A percentile compares a stretch with the other conserved stretches of the same genome.
These are phyloP conservation scores for Nomada fabriciana DNA, from an alignment of 2,888 invertebrate genomes.

Conservation along the genomic window DNA sequence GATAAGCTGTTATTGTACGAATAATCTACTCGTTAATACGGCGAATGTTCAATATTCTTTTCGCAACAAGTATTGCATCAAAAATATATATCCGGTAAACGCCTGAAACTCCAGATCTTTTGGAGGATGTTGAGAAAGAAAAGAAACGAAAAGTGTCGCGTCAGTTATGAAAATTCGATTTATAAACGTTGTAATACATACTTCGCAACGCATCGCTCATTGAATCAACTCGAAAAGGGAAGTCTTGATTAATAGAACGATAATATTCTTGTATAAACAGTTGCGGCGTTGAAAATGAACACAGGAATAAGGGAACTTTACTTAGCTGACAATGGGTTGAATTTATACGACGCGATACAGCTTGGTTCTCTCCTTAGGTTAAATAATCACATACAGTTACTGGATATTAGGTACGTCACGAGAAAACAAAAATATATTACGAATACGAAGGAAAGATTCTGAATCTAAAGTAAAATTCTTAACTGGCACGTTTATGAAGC, in stretches of 20 bases:
- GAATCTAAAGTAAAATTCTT: too few species aligned
- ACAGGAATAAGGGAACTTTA: conserved; percentile 91
- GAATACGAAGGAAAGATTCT: not conserved
- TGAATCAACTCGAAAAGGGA: not conserved
- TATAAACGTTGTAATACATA: too few species aligned
- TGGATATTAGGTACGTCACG: conserved; percentile 91
- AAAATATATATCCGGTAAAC: not conserved
- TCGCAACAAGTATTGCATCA: not conserved
- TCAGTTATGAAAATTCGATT: too few species aligned
- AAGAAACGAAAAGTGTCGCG: too few species aligned
- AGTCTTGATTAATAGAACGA: conserved; percentile 1
- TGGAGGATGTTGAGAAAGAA: not conserved
- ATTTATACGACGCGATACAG: conserved; percentile 91
- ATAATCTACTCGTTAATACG: too few species aligned
- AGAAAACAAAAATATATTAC: not conserved
- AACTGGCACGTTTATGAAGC: too few species aligned
- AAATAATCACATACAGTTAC: conserved; percentile 91
- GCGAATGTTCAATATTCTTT: too few species aligned
- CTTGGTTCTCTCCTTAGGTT: conserved; percentile 90
- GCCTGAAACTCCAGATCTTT: not conserved
- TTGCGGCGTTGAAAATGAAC: conserved; percentile 92
- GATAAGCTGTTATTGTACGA: too few species aligned
- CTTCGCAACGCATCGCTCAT: too few species aligned
- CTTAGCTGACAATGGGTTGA: conserved; percentile 92
- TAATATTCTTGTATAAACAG: conserved; percentile 83